Percentiles rank a stretch among this genome's conserved stretches.
These are phyloP conservation scores for Phymatocera aterrima DNA, from an alignment of 2,888 invertebrate genomes.

Conservation along the genomic window DNA sequence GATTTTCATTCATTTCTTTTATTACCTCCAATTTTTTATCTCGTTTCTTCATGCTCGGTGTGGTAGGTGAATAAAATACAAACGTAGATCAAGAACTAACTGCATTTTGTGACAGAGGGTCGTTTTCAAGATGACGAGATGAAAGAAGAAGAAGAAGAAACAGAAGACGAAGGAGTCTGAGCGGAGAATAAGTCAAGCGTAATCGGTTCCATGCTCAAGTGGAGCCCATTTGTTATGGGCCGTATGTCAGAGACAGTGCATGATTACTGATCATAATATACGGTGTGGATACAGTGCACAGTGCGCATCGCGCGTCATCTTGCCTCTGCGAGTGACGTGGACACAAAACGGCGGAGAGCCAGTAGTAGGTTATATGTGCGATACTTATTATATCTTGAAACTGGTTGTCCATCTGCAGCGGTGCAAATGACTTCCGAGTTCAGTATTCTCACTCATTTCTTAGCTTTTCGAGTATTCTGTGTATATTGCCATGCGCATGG, in stretches of 20 bases:
- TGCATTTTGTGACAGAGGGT: constrained; percentile 1
- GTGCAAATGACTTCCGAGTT: constrained; percentile 33
- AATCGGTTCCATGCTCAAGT: background rate
- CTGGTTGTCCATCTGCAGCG: constrained; percentile 26
- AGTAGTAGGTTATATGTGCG: background rate
- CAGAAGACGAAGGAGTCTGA: no score
- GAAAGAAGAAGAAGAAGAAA: no score
- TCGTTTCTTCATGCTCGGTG: no score
- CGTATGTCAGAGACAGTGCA: background rate
- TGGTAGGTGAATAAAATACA: background rate
- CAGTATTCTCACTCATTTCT: background rate
- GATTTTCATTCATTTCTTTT: no score
- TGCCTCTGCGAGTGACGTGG: background rate
- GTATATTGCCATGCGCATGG: no score
- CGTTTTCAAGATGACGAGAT: background rate
- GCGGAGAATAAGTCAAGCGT: background rate
- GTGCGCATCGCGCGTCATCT: background rate
- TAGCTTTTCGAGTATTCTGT: no score
- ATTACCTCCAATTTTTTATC: no score
- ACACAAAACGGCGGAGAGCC: constrained; percentile 9
- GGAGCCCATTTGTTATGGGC: background rate
- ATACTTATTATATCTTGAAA: constrained; percentile 20
- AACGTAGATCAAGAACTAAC: background rate
- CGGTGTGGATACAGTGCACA: background rate
- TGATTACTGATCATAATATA: constrained; percentile 20